Evolutionary conservation across 2,113 vertebrate genomes (phyloP).

Genomic region (Catharus bicknelli): DNA sequence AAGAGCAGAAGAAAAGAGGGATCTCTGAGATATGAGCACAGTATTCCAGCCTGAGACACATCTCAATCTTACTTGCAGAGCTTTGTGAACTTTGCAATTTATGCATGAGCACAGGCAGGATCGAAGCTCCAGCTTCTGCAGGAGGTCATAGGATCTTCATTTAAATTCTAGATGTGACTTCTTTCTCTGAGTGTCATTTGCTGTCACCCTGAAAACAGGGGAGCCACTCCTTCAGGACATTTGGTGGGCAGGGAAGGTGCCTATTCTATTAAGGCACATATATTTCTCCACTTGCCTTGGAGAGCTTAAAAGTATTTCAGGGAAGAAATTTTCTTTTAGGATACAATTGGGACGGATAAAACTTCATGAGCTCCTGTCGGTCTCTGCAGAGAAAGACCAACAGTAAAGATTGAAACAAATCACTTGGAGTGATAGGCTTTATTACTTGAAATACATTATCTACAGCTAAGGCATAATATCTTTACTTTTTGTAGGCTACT

Average conservation of each 20-base stretch:
- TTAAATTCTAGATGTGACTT: not conserved
- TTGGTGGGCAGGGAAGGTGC: not conserved
- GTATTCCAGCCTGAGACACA: not conserved
- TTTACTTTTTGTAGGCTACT: not conserved
- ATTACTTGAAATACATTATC: not conserved
- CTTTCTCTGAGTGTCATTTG: not conserved
- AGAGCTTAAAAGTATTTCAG: not conserved
- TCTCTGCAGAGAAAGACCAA: not conserved
- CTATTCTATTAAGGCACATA: not conserved
- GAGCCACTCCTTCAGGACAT: not conserved
- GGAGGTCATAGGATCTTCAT: not conserved
- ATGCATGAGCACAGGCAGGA: not conserved
- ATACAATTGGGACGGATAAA: not conserved
- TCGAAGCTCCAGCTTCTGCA: not conserved
- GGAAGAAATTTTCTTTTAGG: not conserved
- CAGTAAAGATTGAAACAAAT: not conserved
- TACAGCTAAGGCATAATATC: not conserved
- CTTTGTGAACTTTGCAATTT: constrained; percentile 1
- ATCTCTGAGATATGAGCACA: not conserved
- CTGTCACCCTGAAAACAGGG: not conserved
- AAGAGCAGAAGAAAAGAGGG: not conserved
- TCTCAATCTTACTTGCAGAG: not conserved
- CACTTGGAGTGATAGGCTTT: not conserved
- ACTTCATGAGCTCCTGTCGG: not conserved
- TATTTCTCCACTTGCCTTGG: not conserved